Base-by-base conservation (phyloP, 2,797 vertebrate species). In the Pangasius sanitwongsei region DNA sequence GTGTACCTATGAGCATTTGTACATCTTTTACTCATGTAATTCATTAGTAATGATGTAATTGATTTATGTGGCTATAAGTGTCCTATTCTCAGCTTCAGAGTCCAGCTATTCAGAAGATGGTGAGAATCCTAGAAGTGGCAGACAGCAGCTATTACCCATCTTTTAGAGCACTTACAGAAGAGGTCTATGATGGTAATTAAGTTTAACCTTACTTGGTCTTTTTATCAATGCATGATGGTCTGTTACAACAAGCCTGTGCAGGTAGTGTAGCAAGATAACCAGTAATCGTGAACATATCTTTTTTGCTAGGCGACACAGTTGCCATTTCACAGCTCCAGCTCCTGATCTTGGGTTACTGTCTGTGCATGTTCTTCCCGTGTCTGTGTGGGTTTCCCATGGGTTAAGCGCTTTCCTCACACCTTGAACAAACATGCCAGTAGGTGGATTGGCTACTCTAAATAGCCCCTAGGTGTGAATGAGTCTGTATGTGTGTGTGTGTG, bases 141-240 rank as follows among this genome's bases (percentile, higher is more conserved):
- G 95, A 96, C 88, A 97, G 96, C 93, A 97, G 96, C 90, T 98
- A 97, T 92, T 95, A 96, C 88, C 94, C 96, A 89, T 94, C 95
- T 92, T 93, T 97, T 93, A 95, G 95, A 91, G 92, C 92, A 15
- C 91, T 96, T 90, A 95, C 94, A 41, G 90, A 86, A 86, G 93
- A 95, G 89, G 96, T 96, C 84, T 94, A 95, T 94, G 90, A 95
- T 90, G 95, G 96, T 97, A 95, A 94, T 93, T 85, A 25, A 16
- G 20, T 85, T 85, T 3, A 55, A 55, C 25, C 63, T 85, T 53
- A 70, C 18, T 23, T 85, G 31, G 34, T 37, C 65, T 69, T 70
- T 85, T 69, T 34, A 70, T 55, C 31, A 70, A 6, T 25, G 50
- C 18, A 18, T 65, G 34, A n/a, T 48, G 15, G 20, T 25, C n/a